phyloP scores from a whole-genome alignment of 2,888 invertebrate species.

The Digitonthophagus gazella region DNA sequence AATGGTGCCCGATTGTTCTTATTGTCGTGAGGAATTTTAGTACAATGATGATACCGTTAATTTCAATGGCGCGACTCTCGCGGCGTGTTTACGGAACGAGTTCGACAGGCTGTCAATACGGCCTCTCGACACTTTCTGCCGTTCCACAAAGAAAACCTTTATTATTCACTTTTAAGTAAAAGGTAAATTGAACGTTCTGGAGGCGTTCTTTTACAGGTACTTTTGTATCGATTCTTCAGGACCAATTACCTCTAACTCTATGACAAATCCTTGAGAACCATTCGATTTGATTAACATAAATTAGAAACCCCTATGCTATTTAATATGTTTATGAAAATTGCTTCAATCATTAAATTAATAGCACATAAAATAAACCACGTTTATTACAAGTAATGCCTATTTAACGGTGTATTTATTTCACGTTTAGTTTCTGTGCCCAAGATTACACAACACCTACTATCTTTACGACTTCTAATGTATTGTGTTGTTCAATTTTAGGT shows the following conservation, averaged over 20 bases:
- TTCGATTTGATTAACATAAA: neutral
- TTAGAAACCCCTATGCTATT: neutral
- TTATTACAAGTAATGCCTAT: neutral
- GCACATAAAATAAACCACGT: neutral
- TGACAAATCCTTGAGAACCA: neutral
- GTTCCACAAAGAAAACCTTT: neutral
- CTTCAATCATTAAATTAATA: neutral
- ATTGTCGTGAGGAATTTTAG: conserved; percentile 12
- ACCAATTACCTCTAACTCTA: too few relatives aligned
- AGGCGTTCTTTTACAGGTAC: too few relatives aligned
- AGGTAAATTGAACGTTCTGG: neutral
- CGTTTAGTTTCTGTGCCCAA: neutral
- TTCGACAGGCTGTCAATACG: neutral
- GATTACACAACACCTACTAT: neutral
- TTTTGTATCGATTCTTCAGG: too few relatives aligned
- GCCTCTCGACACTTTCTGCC: neutral
- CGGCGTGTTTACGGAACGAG: neutral
- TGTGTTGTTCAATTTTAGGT: neutral
- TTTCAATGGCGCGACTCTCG: neutral
- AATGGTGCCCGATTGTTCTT: conserved; percentile 37
- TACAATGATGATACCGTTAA: conserved; percentile 16
- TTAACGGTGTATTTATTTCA: neutral
- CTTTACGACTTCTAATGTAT: neutral
- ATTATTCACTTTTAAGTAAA: neutral
- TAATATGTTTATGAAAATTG: neutral